Percentiles rank a stretch among this genome's conserved stretches.
Evolutionary conservation across 2,797 vertebrate genomes (phyloP).

Genomic region (Falco rusticolus): DNA sequence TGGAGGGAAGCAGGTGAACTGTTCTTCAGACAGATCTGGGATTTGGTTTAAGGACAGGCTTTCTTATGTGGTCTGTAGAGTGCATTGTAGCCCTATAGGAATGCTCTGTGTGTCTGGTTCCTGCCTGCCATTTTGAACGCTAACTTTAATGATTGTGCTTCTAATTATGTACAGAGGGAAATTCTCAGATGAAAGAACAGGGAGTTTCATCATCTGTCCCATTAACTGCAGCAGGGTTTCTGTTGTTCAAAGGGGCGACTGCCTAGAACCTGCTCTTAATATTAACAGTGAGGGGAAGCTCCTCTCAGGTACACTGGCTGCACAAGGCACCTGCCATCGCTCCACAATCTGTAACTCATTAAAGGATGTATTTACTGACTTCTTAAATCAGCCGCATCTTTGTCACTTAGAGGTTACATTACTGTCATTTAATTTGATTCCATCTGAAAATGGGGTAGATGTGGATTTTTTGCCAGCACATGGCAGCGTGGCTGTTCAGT

Average conservation of each 20-base stretch:
- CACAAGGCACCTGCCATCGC: not conserved
- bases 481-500: not conserved
- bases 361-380: fast-evolving
- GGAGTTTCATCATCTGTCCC: not conserved
- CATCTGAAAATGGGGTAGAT: not conserved
- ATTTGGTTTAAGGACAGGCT: conserved; percentile 13
- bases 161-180: conserved; percentile 14
- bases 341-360: not conserved
- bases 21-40: not conserved
- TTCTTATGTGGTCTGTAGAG: conserved; percentile 26
- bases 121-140: not conserved
- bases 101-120: conserved; percentile 4
- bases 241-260: not conserved
- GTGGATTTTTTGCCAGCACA: not conserved
- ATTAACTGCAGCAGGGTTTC: not conserved
- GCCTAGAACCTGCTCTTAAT: not conserved
- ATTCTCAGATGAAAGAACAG: not conserved
- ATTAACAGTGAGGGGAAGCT: not conserved
- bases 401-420: not conserved
- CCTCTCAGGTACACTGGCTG: not conserved
- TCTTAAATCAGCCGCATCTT: not conserved
- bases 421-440: not conserved
- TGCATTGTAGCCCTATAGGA: not conserved
- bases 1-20: not conserved
- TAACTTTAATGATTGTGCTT: not conserved